Evolutionary conservation across 2,797 vertebrate genomes (phyloP).

Genomic region (Gobio occitaniae): DNA sequence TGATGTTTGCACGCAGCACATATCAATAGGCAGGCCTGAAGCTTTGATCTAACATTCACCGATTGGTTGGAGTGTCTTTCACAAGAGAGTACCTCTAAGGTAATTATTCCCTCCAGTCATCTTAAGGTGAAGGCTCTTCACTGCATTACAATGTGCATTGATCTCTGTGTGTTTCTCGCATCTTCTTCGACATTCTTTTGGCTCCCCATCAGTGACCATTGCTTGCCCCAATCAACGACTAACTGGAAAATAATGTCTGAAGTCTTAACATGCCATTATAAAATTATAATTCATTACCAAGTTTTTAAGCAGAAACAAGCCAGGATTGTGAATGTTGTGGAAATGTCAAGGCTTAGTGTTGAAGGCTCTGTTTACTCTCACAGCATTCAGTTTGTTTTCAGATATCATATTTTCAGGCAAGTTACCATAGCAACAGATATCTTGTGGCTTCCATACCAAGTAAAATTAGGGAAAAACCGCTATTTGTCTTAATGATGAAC

Average conservation of each 20-base stretch:
- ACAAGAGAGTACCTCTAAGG: conserved; percentile 60
- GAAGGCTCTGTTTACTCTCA: conserved; percentile 49
- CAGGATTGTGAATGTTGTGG: neutral
- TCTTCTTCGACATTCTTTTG: neutral
- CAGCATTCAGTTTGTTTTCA: conserved; percentile 58
- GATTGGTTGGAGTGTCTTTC: conserved; percentile 63
- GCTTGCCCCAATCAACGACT: neutral
- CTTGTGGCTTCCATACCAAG: conserved; percentile 15
- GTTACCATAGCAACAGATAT: conserved; percentile 70
- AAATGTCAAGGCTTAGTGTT: conserved; percentile 35
- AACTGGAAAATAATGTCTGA: neutral
- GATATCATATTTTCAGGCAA: conserved; percentile 57
- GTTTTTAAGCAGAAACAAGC: neutral
- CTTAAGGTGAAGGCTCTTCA: conserved; percentile 60
- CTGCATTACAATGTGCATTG: conserved; percentile 68
- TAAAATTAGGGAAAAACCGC: conserved; percentile 27
- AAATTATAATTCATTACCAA: neutral
- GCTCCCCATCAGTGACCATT: neutral
- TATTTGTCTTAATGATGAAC: conserved; percentile 25
- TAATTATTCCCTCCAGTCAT: conserved; percentile 71
- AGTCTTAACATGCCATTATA: neutral
- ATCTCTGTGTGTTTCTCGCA: conserved; percentile 60
- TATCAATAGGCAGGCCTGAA: conserved; percentile 55
- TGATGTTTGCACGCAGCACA: conserved; percentile 59
- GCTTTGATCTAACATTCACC: conserved; percentile 71